Percentiles rank a stretch among this genome's conserved stretches.
Conservation (phyloP, 2,888 invertebrate species). For the Xestoiulus laeticollis region DNA sequence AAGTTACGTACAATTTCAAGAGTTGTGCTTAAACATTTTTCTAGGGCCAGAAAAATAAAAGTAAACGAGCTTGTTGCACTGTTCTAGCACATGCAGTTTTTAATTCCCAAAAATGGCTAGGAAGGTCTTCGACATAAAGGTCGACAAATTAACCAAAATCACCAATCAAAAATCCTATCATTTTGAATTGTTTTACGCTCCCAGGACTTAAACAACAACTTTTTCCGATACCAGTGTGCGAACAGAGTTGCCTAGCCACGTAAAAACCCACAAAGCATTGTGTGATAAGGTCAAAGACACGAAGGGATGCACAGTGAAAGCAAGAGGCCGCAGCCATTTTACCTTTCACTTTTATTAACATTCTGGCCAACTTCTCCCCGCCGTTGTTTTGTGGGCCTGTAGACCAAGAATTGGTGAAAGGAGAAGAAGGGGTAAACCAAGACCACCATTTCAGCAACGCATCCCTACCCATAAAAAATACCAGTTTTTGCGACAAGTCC, state of each 20-base stretch:
- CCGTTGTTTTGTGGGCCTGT: background rate
- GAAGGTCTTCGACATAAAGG: no score
- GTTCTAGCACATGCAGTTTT: no score
- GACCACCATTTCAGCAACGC: background rate
- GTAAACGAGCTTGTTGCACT: no score
- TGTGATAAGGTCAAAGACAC: conserved; percentile 8
- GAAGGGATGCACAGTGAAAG: background rate
- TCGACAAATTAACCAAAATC: background rate
- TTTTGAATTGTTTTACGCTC: background rate
- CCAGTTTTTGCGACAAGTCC: conserved; percentile 14
- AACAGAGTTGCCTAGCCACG: background rate
- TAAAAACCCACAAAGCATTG: background rate
- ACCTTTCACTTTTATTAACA: conserved; percentile 7
- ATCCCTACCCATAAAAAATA: conserved; percentile 18
- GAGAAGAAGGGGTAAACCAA: background rate
- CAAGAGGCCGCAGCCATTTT: conserved; percentile 3
- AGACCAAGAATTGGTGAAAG: background rate
- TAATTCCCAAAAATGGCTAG: no score
- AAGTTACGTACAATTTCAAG: no score
- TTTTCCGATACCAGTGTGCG: background rate
- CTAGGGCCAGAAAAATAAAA: no score
- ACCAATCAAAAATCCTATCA: background rate
- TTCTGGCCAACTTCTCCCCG: background rate
- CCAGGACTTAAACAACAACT: background rate
- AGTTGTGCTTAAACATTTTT: no score